These are phyloP conservation scores for Sebastiscus tertius DNA, from an alignment of 2,797 vertebrate species.

Conservation along the genomic window DNA sequence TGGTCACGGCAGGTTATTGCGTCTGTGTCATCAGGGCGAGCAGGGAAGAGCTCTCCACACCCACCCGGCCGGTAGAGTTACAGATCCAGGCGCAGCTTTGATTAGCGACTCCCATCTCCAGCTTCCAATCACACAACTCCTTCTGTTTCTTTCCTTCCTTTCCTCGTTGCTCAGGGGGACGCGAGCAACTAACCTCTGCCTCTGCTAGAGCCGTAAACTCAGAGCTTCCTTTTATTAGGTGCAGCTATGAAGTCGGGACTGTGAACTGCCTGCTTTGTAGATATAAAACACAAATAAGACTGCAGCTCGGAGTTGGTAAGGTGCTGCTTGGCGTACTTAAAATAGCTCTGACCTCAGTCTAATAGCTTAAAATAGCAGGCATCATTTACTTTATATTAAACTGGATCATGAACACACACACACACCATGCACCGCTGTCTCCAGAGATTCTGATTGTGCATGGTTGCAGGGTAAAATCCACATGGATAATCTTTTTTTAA, in stretches of 20 bases:
- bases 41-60: conserved; percentile 32
- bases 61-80: conserved; percentile 32
- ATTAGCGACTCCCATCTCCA: conserved; percentile 55
- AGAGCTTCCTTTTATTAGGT: conserved; percentile 40
- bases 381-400: conserved; percentile 49
- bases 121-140: conserved; percentile 41
- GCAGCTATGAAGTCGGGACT: conserved; percentile 16
- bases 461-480: conserved; percentile 27
- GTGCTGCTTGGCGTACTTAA: conserved; percentile 31
- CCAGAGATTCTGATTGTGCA: conserved; percentile 19
- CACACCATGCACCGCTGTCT: neutral
- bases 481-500: conserved; percentile 40
- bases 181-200: conserved; percentile 48
- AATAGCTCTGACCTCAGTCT: conserved; percentile 49
- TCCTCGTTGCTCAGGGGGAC: conserved; percentile 24
- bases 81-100: conserved; percentile 57
- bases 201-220: conserved; percentile 11
- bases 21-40: conserved; percentile 30
- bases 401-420: conserved; percentile 23
- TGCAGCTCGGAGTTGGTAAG: conserved; percentile 12
- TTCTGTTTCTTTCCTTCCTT: conserved; percentile 39
- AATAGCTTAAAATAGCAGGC: conserved; percentile 49
- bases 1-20: conserved; percentile 60
- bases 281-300: conserved; percentile 15
- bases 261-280: conserved; percentile 7